Conservation (phyloP, 2,888 invertebrate species). For the Drosophila glabriapex region DNA sequence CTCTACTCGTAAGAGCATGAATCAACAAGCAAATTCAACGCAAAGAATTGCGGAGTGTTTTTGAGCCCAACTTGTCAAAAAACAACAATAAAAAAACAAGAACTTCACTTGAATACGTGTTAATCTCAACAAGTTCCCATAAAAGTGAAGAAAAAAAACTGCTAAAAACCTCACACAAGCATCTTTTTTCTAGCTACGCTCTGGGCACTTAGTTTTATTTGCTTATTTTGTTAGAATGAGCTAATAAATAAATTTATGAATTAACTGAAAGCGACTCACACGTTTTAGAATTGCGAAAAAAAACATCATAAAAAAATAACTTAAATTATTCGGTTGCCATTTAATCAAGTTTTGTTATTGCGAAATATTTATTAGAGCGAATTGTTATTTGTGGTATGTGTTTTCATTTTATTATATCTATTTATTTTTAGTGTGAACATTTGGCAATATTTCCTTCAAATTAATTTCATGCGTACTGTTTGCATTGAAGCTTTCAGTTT, state of each 20-base stretch:
- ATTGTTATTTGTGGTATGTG: slow-evolving; percentile 11
- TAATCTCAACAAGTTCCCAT: slow-evolving; percentile 30
- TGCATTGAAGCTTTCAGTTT: slow-evolving; percentile 30
- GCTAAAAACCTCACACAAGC: slow-evolving; percentile 13
- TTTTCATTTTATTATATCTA: slow-evolving; percentile 1
- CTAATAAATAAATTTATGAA: slow-evolving; percentile 51
- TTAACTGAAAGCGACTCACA: slow-evolving; percentile 39
- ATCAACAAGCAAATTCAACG: slow-evolving; percentile 1
- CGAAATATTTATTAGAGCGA: slow-evolving; percentile 28
- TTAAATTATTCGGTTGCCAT: slow-evolving; percentile 18
- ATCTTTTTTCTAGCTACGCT: slow-evolving; percentile 15
- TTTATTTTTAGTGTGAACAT: slow-evolving; percentile 12
- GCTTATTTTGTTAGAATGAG: slow-evolving; percentile 40
- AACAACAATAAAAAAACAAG: not conserved
- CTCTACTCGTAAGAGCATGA: slow-evolving; percentile 16
- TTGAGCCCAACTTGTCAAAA: slow-evolving; percentile 6
- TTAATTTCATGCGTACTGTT: slow-evolving; percentile 58
- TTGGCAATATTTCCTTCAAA: slow-evolving; percentile 65
- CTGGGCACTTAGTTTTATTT: slow-evolving; percentile 41
- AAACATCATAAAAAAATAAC: not conserved
- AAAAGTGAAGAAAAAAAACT: not conserved
- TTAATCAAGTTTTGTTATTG: slow-evolving; percentile 27
- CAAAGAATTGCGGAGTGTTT: slow-evolving; percentile 8
- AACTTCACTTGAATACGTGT: slow-evolving; percentile 15
- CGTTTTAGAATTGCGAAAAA: slow-evolving; percentile 27